Conservation (phyloP, 2,113 vertebrate genomes). For the Falco punctatus region DNA sequence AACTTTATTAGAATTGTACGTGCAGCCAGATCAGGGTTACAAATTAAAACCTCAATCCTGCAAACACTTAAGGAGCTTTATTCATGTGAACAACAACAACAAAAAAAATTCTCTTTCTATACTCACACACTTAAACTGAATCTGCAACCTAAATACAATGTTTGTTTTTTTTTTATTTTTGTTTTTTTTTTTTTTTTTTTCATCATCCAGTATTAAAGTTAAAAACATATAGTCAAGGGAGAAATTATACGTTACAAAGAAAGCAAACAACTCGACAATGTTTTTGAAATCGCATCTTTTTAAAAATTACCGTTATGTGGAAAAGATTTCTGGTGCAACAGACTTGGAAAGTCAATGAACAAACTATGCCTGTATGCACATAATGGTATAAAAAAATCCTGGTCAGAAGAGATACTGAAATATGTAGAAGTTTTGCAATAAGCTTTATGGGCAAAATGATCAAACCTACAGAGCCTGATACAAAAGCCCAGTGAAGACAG, state of each 20-base stretch:
- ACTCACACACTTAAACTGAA: neutral
- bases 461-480: neutral
- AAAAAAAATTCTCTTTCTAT: neutral
- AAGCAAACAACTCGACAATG: neutral
- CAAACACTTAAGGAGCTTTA: constrained; percentile 38
- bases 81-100: neutral
- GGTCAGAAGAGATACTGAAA: neutral
- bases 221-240: neutral
- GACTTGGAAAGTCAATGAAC: neutral
- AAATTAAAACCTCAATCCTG: constrained; percentile 58
- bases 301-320: neutral
- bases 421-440: neutral
- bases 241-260: neutral
- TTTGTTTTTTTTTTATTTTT: neutral
- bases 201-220: neutral
- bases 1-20: constrained; percentile 67
- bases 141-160: neutral
- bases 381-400: neutral
- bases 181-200: too few relatives aligned
- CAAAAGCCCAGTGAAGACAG: neutral
- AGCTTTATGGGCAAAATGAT: neutral
- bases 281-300: neutral
- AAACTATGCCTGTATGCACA: neutral
- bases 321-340: neutral
- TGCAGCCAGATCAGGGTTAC: constrained; percentile 46